These are phyloP conservation scores for Xestoiulus laeticollis DNA, from an alignment of 2,888 invertebrate species.

Conservation along the genomic window DNA sequence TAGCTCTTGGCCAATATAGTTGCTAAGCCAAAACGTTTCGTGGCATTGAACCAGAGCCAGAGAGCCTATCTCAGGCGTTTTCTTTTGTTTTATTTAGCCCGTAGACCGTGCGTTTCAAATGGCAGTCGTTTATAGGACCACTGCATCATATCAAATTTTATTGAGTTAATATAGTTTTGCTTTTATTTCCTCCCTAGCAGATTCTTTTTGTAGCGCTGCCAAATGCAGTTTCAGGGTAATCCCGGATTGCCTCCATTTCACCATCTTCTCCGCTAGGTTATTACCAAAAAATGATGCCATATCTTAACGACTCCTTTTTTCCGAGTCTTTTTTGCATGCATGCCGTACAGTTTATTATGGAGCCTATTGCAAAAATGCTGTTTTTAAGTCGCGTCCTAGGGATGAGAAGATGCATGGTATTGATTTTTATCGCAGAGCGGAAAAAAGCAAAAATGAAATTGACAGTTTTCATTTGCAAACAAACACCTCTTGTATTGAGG, in stretches of 20 bases:
- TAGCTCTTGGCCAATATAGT: background rate
- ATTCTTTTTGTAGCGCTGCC: background rate
- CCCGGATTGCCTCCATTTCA: constrained; percentile 13
- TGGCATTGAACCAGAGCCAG: background rate
- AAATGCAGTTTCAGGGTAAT: background rate
- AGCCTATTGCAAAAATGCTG: background rate
- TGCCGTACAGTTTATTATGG: background rate
- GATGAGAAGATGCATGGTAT: background rate
- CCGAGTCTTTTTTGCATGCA: background rate
- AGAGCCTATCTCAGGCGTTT: background rate
- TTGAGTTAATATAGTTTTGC: constrained; percentile 33
- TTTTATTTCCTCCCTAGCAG: background rate
- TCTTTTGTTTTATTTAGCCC: constrained; percentile 4
- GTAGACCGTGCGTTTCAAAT: background rate
- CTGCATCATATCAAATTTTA: constrained; percentile 21
- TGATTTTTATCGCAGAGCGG: constrained; percentile 18
- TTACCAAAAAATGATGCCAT: constrained; percentile 25
- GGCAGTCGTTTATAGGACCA: background rate
- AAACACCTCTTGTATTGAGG: constrained; percentile 45
- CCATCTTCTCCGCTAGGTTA: background rate
- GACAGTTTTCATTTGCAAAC: constrained; percentile 49
- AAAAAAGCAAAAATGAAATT: constrained; percentile 45
- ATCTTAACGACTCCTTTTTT: constrained; percentile 21
- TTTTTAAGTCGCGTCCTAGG: constrained; percentile 2
- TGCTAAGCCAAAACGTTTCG: background rate